Evolutionary conservation across 2,888 invertebrate species (phyloP), one percentile per base, ranked within the genome.

Genomic region (Clostera curtula): DNA sequence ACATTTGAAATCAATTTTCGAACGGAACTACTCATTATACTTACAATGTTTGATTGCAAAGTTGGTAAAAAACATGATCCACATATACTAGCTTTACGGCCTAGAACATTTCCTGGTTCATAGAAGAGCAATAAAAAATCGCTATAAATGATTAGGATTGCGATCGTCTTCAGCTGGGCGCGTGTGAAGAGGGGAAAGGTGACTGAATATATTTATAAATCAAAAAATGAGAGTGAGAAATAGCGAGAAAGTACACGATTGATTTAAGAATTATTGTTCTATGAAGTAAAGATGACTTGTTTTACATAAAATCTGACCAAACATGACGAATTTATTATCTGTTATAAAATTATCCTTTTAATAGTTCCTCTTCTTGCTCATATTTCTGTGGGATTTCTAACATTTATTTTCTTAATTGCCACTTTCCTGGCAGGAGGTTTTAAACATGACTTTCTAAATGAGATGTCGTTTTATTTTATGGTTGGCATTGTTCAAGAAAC

Each of bases 111-210:
- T 70, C 68, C 63, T 62, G 62, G 64, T 68, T 61, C 58, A 61
- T 55, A 49, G 46, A 51, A 52, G 29, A 43, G 45, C 33, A 45
- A 49, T 59, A 70, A 70, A 69, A 71, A 64, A 58, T 56, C 40
- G 47, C 53, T 42, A 44, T 29, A 26, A 53, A 60, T 61, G 61
- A 76, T 74, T 68, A 69, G 60, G 57, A 62, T 67, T 51, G 44
- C 45, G 39, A 38, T 42, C 47, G 42, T 25, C 24, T 36, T 43
- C 42, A 51, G 49, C 46, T 43, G 25, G 24, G 58, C 68, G 58
- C 70, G 72, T 79, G 71, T 69, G 74, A 76, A 73, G 60, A 48
- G 34, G 56, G 41, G 37, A 52, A 62, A 57, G 41, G 45, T 47
- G 46, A 36, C 38, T 33, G 40, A 29, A 50, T 55, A 49, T 58